Conservation (phyloP, 2,113 vertebrate genomes). For the Prunella himalayana region DNA sequence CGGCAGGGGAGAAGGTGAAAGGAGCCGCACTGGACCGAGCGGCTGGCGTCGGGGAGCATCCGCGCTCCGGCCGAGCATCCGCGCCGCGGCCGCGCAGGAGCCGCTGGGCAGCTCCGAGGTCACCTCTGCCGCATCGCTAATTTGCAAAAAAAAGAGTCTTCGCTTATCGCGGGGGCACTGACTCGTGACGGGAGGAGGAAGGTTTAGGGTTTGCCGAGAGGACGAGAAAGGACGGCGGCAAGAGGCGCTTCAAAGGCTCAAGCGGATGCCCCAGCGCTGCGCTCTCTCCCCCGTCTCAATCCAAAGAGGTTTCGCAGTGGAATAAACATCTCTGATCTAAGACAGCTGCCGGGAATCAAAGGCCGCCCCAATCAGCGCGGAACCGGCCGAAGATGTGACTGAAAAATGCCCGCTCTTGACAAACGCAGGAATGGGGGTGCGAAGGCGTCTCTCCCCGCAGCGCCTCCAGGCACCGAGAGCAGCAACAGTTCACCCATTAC, state of each 20-base stretch:
- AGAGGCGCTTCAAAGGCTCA: slow-evolving; percentile 14
- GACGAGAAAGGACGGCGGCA: neutral
- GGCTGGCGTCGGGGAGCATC: neutral
- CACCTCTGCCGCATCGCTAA: neutral
- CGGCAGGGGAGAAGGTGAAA: neutral
- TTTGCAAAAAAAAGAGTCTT: neutral
- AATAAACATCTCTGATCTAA: slow-evolving; percentile 68
- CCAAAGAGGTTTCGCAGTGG: slow-evolving; percentile 12
- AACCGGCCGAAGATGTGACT: neutral
- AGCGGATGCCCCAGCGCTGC: neutral
- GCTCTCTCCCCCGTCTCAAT: neutral
- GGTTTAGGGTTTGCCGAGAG: neutral
- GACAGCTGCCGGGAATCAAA: slow-evolving; percentile 61
- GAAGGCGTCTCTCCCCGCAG: neutral
- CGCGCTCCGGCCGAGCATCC: neutral
- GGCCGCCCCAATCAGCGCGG: neutral
- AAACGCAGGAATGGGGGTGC: neutral
- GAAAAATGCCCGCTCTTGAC: slow-evolving; percentile 7
- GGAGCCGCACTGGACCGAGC: neutral
- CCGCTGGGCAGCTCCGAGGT: neutral
- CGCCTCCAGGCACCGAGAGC: neutral
- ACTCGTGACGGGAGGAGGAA: neutral
- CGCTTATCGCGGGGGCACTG: neutral
- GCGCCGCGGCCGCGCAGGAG: neutral
- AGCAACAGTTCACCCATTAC: neutral